Evolutionary conservation across 2,888 invertebrate species (phyloP).

Genomic region (Cinara cedri): DNA sequence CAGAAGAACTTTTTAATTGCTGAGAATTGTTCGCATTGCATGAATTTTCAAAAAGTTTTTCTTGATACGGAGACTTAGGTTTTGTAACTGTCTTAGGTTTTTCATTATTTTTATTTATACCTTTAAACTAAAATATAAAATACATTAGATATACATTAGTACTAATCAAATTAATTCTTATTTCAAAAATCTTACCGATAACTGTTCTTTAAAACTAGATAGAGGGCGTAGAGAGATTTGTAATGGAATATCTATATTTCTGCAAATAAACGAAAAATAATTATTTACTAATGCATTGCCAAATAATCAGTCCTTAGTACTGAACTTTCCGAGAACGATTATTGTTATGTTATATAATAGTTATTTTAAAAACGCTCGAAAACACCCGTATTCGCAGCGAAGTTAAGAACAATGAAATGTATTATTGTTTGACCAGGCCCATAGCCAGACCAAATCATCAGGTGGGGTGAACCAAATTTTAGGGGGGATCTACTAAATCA

Average conservation of each 20-base stretch:
- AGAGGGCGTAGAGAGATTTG: not conserved
- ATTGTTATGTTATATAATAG: no score
- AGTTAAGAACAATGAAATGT: no score
- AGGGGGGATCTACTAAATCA: no score
- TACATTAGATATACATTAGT: not conserved
- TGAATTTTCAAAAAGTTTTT: not conserved
- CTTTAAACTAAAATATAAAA: constrained; percentile 14
- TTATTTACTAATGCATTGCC: no score
- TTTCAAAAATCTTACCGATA: not conserved
- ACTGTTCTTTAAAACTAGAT: not conserved
- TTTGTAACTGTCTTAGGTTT: not conserved
- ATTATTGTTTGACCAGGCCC: no score
- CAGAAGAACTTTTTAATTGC: not conserved
- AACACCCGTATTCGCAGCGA: no score
- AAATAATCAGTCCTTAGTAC: no score
- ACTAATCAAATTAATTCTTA: not conserved
- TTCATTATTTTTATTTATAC: not conserved
- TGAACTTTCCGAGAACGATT: no score
- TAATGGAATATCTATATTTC: constrained; percentile 3
- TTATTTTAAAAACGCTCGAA: no score
- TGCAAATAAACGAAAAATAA: no score
- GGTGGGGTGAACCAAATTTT: no score
- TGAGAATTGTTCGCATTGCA: not conserved
- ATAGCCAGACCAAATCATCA: no score
- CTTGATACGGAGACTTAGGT: not conserved